Percentiles rank a stretch among this genome's conserved stretches.
Evolutionary conservation across 2,888 invertebrate genomes (phyloP).

Genomic region (Phengaris alcon): DNA sequence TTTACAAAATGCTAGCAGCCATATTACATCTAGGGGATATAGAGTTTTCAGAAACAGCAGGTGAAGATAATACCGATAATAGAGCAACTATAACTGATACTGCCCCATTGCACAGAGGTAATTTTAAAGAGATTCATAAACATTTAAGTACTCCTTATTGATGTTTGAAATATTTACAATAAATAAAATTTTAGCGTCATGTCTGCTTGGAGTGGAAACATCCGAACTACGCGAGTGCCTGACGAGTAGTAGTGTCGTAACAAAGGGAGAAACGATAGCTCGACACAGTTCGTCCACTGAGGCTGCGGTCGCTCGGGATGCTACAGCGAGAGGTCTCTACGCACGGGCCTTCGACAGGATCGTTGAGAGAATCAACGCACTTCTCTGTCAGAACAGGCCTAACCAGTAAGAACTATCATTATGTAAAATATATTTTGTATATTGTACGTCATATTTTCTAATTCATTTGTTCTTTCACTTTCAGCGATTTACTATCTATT

Average conservation of each 20-base stretch:
- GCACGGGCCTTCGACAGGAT: conserved; percentile 90
- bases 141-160: too few species aligned
- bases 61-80: conserved; percentile 85
- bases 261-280: conserved; percentile 88
- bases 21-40: conserved; percentile 89
- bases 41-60: conserved; percentile 84
- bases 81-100: conserved; percentile 83
- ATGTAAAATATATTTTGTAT: not conserved
- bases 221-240: conserved; percentile 86
- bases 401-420: conserved; percentile 59
- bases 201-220: conserved; percentile 85
- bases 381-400: conserved; percentile 81
- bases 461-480: conserved; percentile 41
- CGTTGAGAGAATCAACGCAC: conserved; percentile 87
- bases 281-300: conserved; percentile 85
- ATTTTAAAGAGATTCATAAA: too few species aligned
- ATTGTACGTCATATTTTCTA: too few species aligned
- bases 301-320: conserved; percentile 85
- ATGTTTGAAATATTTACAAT: too few species aligned
- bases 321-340: conserved; percentile 88
- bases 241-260: conserved; percentile 87
- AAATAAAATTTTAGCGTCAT: conserved; percentile 76
- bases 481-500: conserved; percentile 82
- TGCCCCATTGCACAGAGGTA: conserved; percentile 83
- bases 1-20: conserved; percentile 86